Evolutionary conservation across 2,888 invertebrate species (phyloP).

Genomic region (Bhutanitis thaidina): DNA sequence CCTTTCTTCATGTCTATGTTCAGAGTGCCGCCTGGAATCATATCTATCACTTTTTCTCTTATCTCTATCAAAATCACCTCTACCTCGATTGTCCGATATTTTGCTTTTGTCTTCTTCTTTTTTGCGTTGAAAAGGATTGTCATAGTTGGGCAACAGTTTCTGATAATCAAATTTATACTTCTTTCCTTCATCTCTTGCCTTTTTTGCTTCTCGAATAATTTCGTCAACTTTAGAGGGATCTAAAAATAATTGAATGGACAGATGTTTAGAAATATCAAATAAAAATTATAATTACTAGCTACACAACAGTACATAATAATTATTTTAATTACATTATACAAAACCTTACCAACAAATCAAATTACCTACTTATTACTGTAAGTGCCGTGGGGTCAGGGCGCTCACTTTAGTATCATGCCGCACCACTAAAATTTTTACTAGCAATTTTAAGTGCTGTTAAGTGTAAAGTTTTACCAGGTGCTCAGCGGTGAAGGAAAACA

Average conservation of each 20-base stretch:
- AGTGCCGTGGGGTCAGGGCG: too few species aligned
- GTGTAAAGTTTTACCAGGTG: too few species aligned
- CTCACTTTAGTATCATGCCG: too few species aligned
- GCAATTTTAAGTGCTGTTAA: too few species aligned
- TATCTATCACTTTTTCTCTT: conserved; percentile 33
- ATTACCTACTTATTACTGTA: too few species aligned
- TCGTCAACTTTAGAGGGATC: conserved; percentile 65
- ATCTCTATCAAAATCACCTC: conserved; percentile 27
- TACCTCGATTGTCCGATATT: conserved; percentile 25
- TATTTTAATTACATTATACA: too few species aligned
- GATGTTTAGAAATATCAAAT: not conserved
- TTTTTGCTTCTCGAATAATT: conserved; percentile 66
- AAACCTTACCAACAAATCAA: too few species aligned
- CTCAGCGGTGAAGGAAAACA: too few species aligned
- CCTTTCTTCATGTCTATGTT: conserved; percentile 34
- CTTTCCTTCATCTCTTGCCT: conserved; percentile 61
- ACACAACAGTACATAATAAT: too few species aligned
- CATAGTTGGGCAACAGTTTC: conserved; percentile 63
- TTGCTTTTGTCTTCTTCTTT: conserved; percentile 38
- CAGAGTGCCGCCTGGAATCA: conserved; percentile 29
- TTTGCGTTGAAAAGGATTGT: conserved; percentile 69
- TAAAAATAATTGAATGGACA: conserved; percentile 30
- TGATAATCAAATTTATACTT: conserved; percentile 69
- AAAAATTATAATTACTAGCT: too few species aligned
- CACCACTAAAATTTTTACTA: too few species aligned